These are phyloP conservation scores for Poeciliopsis presidionis DNA, from an alignment of 2,797 vertebrate species.

Conservation along the genomic window DNA sequence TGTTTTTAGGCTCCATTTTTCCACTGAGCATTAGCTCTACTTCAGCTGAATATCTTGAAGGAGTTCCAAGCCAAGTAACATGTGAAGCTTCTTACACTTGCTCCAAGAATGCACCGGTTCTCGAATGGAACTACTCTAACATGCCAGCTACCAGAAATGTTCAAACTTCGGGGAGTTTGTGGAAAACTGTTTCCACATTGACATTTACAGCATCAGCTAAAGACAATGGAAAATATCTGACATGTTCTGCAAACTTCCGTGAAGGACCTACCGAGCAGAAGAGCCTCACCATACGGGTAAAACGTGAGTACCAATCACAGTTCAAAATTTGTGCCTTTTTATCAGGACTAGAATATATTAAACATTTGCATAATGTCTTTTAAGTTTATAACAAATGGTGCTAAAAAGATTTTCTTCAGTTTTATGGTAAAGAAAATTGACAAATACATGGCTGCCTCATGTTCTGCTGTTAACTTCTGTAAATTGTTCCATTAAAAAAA, in stretches of 20 bases:
- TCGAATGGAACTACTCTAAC: constrained; percentile 49
- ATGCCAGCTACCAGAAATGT: constrained; percentile 26
- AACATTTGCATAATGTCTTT: not conserved
- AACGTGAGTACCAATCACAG: constrained; percentile 41
- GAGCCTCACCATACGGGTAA: constrained; percentile 41
- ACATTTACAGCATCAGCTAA: constrained; percentile 44
- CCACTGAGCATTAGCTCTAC: constrained; percentile 14
- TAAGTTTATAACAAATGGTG: not conserved
- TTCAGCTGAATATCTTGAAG: constrained; percentile 44
- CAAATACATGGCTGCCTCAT: not conserved
- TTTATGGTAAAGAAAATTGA: not conserved
- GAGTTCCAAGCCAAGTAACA: constrained; percentile 25
- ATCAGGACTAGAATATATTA: not conserved
- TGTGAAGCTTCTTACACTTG: constrained; percentile 55
- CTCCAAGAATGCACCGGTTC: constrained; percentile 9
- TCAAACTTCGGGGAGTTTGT: rapidly evolving
- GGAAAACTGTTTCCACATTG: constrained; percentile 43
- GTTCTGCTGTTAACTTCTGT: not conserved
- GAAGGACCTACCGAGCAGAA: not conserved
- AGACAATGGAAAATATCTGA: constrained; percentile 50
- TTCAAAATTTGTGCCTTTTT: not conserved
- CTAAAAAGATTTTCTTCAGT: not conserved
- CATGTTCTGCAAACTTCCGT: constrained; percentile 41
- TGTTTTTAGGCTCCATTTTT: constrained; percentile 40
- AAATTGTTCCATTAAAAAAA: not conserved